A percentile compares a stretch with the other conserved stretches of the same genome.
These are phyloP conservation scores for Delphinus delphis DNA, from an alignment of 2,113 vertebrate genomes.

Conservation along the genomic window DNA sequence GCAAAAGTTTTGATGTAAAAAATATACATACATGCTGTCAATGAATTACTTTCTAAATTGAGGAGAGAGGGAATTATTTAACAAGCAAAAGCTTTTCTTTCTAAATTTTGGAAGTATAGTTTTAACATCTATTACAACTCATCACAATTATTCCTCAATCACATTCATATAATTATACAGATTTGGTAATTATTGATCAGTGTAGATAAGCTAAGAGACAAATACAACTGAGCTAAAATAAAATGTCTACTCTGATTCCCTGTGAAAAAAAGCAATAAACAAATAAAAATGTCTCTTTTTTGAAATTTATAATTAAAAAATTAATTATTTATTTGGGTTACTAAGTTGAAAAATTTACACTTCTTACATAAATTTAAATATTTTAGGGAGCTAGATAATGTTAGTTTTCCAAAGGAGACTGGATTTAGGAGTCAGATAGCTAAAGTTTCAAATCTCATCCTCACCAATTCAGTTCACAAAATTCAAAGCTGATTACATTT, in stretches of 20 bases:
- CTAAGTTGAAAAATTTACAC: neutral
- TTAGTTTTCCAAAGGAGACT: neutral
- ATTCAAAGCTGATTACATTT: neutral
- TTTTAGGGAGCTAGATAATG: neutral
- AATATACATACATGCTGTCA: neutral
- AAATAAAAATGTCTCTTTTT: neutral
- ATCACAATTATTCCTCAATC: neutral
- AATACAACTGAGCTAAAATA: neutral
- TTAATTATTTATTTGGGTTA: neutral
- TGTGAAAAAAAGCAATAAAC: neutral
- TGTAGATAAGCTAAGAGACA: neutral
- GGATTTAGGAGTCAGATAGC: neutral
- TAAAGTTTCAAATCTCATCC: neutral
- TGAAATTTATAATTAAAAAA: neutral
- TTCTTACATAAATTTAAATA: neutral
- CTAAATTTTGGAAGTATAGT: neutral
- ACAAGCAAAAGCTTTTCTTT: neutral
- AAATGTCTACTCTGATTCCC: neutral
- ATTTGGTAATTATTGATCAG: neutral
- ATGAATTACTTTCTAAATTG: neutral
- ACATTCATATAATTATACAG: neutral
- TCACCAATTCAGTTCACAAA: neutral
- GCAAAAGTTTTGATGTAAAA: neutral
- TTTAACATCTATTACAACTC: neutral
- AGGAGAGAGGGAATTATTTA: neutral